A percentile compares a stretch with the other conserved stretches of the same genome.
phyloP scores from a whole-genome alignment of 2,113 vertebrate genomes.

The Symphodus melops region DNA sequence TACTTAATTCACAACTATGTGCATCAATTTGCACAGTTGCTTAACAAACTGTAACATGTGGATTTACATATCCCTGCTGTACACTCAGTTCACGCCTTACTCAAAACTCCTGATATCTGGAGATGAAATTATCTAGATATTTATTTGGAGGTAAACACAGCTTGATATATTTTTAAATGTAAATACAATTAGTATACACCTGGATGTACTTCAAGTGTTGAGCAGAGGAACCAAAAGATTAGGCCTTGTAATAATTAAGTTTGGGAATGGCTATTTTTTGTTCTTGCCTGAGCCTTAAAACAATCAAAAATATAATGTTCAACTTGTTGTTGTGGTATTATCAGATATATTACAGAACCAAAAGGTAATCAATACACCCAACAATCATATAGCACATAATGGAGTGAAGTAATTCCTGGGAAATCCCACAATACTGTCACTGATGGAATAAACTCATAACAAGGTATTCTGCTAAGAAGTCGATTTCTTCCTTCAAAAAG shows the following conservation, averaged over 20 bases:
- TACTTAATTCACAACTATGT: no score
- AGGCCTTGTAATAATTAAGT: no score
- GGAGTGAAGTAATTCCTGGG: constrained; percentile 24
- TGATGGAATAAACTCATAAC: constrained; percentile 72
- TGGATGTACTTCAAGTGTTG: no score
- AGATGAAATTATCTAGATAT: no score
- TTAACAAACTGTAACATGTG: no score
- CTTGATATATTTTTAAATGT: no score
- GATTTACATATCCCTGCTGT: no score
- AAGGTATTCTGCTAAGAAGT: constrained; percentile 38
- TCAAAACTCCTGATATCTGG: no score
- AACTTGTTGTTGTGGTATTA: background rate
- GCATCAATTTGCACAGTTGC: no score
- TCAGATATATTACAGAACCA: constrained; percentile 2
- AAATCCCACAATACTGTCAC: constrained; percentile 53
- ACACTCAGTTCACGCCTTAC: no score
- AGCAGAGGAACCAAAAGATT: background rate
- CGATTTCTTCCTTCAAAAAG: constrained; percentile 29
- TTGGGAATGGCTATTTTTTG: background rate
- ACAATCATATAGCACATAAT: constrained; percentile 19
- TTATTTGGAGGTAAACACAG: no score
- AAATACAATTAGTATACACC: no score
- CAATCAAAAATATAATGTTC: background rate
- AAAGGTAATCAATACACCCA: constrained; percentile 35
- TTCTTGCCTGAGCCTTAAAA: background rate